Base-by-base conservation (phyloP, 30 jellyfish, hydroid and myxozoan genomes). In the Hydra vulgaris region DNA sequence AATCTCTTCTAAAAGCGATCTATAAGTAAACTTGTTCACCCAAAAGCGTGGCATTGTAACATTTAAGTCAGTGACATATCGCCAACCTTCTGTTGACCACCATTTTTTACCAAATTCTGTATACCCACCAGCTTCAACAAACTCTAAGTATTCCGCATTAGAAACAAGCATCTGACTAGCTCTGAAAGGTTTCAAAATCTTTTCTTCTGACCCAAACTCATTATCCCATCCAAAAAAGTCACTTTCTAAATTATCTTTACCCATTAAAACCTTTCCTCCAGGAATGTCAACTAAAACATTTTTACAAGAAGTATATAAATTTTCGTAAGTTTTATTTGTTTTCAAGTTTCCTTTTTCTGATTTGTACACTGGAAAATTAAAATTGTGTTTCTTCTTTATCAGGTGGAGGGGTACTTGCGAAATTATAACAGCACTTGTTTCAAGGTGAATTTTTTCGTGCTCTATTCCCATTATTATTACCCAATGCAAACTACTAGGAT, bases 101-200 rank as follows among this genome's bases (percentile, higher is more conserved):
- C 85, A 78, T 53, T 53, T 18, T 52, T 56, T 18, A 15, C 82
- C 82, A 0, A 68, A 61, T 78, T 78, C 85, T 0, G 85, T 27
- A 25, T 78, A 78, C 66, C 82, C 85, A 0, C 85, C 85, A 15
- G 85, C 85, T 52, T 78, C 54, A 18, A 78, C 80, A 78, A 78
- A 78, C 53, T 78, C 81, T 26, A 78, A 78, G n/a, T 78, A 78
- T 61, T 78, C 85, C 17, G 85, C 85, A 54, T 78, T 78, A 17
- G 85, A 78, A 12, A 78, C 85, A 40, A 78, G 53, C 85, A 78
- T 78, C 40, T 78, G 85, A 53, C 85, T 78, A 17, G 85, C 85
- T 77, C 53, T 23, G n/a, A 78, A 78, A 20, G 79, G 27, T 54
- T 26, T 55, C 82, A 78, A 77, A 8, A 23, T 5, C 18, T 78